Evolutionary conservation across 2,797 vertebrate species (phyloP).

Genomic region (Tarsius wallacei): DNA sequence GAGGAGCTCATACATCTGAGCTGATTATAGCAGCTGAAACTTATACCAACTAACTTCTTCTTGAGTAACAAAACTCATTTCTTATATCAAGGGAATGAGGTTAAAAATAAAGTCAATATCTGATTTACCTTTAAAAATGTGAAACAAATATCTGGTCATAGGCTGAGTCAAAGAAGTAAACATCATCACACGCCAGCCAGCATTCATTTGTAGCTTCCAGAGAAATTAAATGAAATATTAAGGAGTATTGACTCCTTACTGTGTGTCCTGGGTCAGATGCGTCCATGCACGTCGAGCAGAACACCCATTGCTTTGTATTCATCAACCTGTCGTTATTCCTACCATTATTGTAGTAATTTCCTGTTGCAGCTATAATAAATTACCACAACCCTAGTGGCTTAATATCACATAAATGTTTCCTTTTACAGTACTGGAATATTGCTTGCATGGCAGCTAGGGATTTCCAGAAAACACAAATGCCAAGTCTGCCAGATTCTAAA

Average conservation of each 20-base stretch:
- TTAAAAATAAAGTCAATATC: conserved; percentile 2
- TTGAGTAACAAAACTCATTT: background rate
- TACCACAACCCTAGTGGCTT: background rate
- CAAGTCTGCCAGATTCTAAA: background rate
- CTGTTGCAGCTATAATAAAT: background rate
- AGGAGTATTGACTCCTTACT: background rate
- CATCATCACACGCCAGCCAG: background rate
- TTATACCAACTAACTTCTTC: background rate
- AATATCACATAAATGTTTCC: background rate
- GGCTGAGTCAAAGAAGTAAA: background rate
- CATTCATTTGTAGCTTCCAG: background rate
- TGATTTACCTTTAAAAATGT: conserved; percentile 17
- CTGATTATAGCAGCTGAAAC: background rate
- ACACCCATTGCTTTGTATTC: background rate
- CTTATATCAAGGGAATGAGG: background rate
- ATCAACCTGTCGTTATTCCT: background rate
- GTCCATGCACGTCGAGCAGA: background rate
- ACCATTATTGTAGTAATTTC: background rate
- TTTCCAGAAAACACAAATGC: background rate
- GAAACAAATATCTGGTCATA: background rate
- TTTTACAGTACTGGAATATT: background rate
- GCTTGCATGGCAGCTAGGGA: background rate
- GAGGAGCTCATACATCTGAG: background rate
- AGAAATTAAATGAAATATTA: background rate
- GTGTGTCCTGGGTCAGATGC: background rate